Evolutionary conservation across 2,113 vertebrate species (phyloP), one percentile per base, ranked within the genome.

Genomic region (Prietella phreatophila): DNA sequence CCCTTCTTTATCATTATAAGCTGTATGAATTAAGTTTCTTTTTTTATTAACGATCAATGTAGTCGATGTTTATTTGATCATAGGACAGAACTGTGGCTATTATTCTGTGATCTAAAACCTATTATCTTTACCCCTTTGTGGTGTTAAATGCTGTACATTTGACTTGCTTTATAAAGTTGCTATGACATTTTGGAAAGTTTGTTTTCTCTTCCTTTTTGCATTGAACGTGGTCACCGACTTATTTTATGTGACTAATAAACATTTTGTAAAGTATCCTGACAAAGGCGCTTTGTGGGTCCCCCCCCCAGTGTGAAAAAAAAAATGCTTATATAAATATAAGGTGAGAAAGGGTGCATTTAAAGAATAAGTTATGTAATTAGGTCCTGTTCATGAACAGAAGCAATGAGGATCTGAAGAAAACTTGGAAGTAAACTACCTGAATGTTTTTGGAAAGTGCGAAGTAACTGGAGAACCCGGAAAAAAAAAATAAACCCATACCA

Each of bases 181-280:
- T 63, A 25, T 96, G 96, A 96, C 95, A 96, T 96, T 97, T 97
- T 96, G 96, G 86, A 36, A 15, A 33, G 30, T 75, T 75, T 73
- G 36, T 73, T 39, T 96, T 95, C 96, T 96, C 89, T 84, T 85
- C 87, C 94, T 97, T 95, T 98, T 97, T 95, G 96, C 96, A 97
- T 96, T 95, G 94, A 96, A 97, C 97, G 96, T 97, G 96, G 95
- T 98, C 95, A 95, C 96, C 95, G 94, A 96, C 97, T 96, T 89
- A 83, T 88, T 89, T 91, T 97, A 98, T 95, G 97, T 90, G 96
- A 93, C 94, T 95, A 99, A 98, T 98, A 99, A 97, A 97, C 93
- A 94, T 96, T 99, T 98, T 97, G 76, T 95, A 96, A 97, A 96
- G 93, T 90, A 88, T 58, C 8, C 73, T 17, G 50, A 55, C 25